These are phyloP conservation scores for Tetrax tetrax DNA, from an alignment of 2,113 vertebrate species.

Conservation along the genomic window DNA sequence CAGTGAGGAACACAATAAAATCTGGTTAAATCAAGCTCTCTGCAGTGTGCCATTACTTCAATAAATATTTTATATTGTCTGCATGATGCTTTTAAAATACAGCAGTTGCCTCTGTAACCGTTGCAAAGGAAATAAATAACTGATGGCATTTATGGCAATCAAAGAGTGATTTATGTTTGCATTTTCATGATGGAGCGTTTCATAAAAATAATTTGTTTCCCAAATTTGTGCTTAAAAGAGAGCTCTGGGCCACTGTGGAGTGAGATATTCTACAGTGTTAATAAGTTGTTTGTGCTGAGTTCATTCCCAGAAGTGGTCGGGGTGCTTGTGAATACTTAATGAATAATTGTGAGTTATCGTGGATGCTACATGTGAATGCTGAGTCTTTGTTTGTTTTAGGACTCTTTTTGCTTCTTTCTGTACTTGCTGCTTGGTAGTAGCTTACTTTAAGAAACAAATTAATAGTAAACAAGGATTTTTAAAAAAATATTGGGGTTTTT, in stretches of 20 bases:
- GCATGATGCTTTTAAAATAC: constrained; percentile 33
- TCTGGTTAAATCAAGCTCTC: constrained; percentile 65
- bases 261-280: neutral
- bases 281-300: neutral
- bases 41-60: constrained; percentile 35
- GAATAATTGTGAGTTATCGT: neutral
- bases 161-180: neutral
- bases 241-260: neutral
- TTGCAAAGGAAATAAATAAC: constrained; percentile 53
- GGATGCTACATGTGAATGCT: neutral
- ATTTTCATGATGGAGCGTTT: neutral
- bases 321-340: neutral
- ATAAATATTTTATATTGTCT: constrained; percentile 72
- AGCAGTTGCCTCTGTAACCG: constrained; percentile 51
- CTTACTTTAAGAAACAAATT: neutral
- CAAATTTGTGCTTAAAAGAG: neutral
- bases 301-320: neutral
- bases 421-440: neutral
- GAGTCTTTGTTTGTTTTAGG: neutral
- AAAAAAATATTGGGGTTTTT: too few relatives aligned
- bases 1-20: constrained; percentile 44
- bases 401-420: neutral
- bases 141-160: neutral
- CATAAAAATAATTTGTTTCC: neutral
- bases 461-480: neutral